Evolutionary conservation across 2,113 vertebrate species (phyloP).

Genomic region (Rhinichthys klamathensis): DNA sequence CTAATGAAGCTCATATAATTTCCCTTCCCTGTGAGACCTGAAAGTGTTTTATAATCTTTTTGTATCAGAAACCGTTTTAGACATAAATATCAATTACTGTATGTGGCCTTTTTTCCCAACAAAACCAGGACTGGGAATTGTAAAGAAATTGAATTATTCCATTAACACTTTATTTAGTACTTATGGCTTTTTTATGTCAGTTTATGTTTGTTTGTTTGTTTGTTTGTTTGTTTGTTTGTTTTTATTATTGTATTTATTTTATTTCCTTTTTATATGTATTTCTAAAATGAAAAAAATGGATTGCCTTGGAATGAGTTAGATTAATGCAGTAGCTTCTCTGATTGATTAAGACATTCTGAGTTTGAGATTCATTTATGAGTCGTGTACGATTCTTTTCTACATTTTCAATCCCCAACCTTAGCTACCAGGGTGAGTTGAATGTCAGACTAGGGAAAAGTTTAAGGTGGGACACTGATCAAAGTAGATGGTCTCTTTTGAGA

Average conservation of each 20-base stretch:
- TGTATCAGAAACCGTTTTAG: background rate
- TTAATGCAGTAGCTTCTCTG: background rate
- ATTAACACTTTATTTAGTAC: background rate
- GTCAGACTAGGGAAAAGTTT: too few species aligned
- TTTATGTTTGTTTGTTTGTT: too few species aligned
- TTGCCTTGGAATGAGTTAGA: background rate
- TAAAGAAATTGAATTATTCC: background rate
- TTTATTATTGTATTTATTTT: too few species aligned
- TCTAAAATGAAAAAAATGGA: too few species aligned
- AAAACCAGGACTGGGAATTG: background rate
- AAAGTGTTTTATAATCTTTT: background rate
- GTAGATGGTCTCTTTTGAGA: background rate
- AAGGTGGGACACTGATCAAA: too few species aligned
- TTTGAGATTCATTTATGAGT: background rate
- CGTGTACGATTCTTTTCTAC: too few species aligned
- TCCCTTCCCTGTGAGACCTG: background rate
- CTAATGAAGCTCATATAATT: constrained; percentile 15
- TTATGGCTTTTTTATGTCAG: too few species aligned
- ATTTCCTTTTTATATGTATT: too few species aligned
- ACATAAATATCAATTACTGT: constrained; percentile 9
- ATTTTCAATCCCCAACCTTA: too few species aligned
- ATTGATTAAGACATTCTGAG: background rate
- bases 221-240: too few species aligned
- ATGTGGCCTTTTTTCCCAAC: background rate
- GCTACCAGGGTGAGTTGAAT: too few species aligned